phyloP scores from a whole-genome alignment of 2,888 invertebrate genomes.

The Epinotia brunnichana region DNA sequence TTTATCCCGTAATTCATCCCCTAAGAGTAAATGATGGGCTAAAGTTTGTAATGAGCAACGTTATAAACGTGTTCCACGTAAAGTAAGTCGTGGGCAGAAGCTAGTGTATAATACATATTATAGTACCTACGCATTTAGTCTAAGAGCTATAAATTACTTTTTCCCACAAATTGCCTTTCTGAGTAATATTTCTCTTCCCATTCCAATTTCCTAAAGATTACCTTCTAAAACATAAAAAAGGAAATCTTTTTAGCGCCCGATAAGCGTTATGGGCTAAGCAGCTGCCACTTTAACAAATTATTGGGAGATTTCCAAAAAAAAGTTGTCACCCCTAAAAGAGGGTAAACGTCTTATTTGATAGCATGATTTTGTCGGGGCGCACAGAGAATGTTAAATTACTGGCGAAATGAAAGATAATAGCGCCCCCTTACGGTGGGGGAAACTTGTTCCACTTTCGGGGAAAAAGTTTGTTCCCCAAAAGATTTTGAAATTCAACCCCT shows the following conservation, averaged over 20 bases:
- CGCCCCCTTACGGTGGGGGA: slow-evolving; percentile 71
- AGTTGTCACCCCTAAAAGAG: slow-evolving; percentile 77
- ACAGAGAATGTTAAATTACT: slow-evolving; percentile 82
- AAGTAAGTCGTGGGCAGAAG: no score
- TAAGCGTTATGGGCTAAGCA: slow-evolving; percentile 80
- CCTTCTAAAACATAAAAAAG: slow-evolving; percentile 53
- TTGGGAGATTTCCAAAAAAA: slow-evolving; percentile 79
- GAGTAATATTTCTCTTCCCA: slow-evolving; percentile 46
- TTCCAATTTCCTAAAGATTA: slow-evolving; percentile 48
- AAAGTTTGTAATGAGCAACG: no score
- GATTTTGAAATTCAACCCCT: slow-evolving; percentile 73
- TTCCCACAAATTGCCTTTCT: slow-evolving; percentile 40
- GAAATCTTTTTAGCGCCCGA: slow-evolving; percentile 74
- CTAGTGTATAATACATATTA: no score
- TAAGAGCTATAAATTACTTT: slow-evolving; percentile 20
- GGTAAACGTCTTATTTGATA: slow-evolving; percentile 78
- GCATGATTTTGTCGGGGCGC: slow-evolving; percentile 78
- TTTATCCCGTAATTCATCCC: no score
- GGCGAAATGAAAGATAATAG: slow-evolving; percentile 83
- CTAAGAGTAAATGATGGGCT: no score
- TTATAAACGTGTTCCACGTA: no score
- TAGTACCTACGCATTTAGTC: neutral
- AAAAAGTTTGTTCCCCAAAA: slow-evolving; percentile 77
- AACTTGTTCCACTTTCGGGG: slow-evolving; percentile 68
- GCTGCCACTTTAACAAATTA: slow-evolving; percentile 83